A percentile compares a stretch with the other conserved stretches of the same genome.
Conservation (phyloP, 2,113 vertebrate species). For the Himantopus leucocephalus region DNA sequence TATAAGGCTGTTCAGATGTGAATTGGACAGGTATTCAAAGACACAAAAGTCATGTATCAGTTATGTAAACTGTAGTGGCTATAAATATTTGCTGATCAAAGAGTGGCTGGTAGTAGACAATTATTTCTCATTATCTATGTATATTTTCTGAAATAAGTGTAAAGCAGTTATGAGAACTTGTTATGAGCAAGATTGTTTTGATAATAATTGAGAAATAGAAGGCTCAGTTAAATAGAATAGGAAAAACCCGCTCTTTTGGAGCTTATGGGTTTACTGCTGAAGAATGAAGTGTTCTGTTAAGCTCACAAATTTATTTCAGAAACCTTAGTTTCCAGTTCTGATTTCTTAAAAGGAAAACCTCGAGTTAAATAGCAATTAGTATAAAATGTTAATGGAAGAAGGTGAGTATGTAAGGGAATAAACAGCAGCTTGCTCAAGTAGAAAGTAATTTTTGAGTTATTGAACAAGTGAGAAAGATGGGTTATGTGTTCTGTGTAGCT, state of each 20-base stretch:
- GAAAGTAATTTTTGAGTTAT: background rate
- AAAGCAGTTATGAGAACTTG: background rate
- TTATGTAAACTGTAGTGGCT: background rate
- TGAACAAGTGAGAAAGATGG: background rate
- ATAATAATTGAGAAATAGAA: background rate
- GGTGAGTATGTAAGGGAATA: background rate
- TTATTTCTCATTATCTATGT: background rate
- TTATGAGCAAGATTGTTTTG: background rate
- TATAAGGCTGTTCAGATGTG: background rate
- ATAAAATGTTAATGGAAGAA: background rate
- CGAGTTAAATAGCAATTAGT: background rate
- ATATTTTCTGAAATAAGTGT: background rate
- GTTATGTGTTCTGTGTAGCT: background rate
- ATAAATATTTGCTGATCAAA: background rate
- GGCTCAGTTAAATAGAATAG: background rate
- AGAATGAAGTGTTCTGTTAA: background rate
- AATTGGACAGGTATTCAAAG: background rate
- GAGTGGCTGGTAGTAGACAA: background rate
- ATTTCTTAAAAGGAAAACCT: background rate
- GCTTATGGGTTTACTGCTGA: background rate
- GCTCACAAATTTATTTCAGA: background rate
- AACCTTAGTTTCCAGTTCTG: background rate
- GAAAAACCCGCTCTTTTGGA: background rate
- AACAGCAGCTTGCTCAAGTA: background rate
- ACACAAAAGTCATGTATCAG: background rate